phyloP scores from a whole-genome alignment of 2,888 invertebrate species.

The Oligia strigilis region DNA sequence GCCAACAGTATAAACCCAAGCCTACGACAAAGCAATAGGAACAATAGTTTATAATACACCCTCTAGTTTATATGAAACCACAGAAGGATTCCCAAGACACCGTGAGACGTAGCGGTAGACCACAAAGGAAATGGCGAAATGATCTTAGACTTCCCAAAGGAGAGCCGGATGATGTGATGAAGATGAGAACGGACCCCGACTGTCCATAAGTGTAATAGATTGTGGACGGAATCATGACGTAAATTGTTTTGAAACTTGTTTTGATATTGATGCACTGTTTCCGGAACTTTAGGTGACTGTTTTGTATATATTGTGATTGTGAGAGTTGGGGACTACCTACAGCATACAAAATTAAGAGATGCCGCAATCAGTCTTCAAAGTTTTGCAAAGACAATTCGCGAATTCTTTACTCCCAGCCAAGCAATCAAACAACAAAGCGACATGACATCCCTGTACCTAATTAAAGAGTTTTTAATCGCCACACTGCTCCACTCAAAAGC shows the following conservation, averaged over 20 bases:
- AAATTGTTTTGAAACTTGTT: constrained; percentile 33
- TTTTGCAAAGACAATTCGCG: constrained; percentile 33
- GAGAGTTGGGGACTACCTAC: neutral
- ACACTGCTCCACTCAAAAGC: constrained; percentile 66
- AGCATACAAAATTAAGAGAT: constrained; percentile 11
- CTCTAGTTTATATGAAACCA: constrained; percentile 63
- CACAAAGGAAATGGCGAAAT: constrained; percentile 69
- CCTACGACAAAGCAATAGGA: constrained; percentile 55
- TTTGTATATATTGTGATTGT: neutral
- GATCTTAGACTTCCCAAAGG: constrained; percentile 62
- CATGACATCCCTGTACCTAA: constrained; percentile 61
- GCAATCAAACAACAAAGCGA: constrained; percentile 63
- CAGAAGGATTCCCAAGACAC: constrained; percentile 62
- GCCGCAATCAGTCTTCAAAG: constrained; percentile 4
- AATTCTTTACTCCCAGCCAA: constrained; percentile 52
- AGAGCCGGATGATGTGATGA: constrained; percentile 54
- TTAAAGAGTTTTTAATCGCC: constrained; percentile 67
- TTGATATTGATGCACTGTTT: constrained; percentile 18
- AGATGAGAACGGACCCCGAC: constrained; percentile 45
- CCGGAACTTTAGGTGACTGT: constrained; percentile 6
- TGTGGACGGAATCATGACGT: constrained; percentile 27
- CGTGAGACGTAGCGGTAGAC: constrained; percentile 67
- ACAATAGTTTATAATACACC: constrained; percentile 62
- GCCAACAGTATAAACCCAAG: constrained; percentile 19
- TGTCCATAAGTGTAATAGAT: constrained; percentile 39